A percentile compares a stretch with the other conserved stretches of the same genome.
phyloP scores from a whole-genome alignment of 2,797 vertebrate species.

The Centroberyx gerrardi region DNA sequence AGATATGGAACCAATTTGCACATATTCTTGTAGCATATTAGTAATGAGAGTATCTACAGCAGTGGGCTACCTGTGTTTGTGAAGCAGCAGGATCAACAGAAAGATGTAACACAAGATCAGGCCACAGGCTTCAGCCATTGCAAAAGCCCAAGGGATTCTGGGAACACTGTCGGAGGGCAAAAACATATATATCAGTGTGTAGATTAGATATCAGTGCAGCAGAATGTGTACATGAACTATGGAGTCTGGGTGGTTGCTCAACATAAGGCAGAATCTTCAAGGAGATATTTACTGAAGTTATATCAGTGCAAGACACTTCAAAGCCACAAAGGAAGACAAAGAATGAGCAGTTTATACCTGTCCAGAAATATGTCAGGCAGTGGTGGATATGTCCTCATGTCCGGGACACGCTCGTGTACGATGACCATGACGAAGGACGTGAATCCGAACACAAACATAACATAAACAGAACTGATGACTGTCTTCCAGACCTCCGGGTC shows the following conservation, averaged over 20 bases:
- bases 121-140: conserved; percentile 97
- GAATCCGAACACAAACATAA: conserved; percentile 94
- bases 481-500: conserved; percentile 99
- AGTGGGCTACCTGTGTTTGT: conserved; percentile 93
- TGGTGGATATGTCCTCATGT: conserved; percentile 96
- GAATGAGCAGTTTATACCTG: conserved; percentile 83
- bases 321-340: not conserved
- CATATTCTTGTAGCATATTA: not conserved
- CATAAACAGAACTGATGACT: conserved; percentile 91
- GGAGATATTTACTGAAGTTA: not conserved
- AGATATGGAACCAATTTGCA: not conserved
- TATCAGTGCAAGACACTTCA: conserved; percentile 11
- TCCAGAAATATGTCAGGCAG: conserved; percentile 98
- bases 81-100: conserved; percentile 94
- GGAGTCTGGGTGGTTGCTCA: conserved; percentile 30
- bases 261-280: not conserved
- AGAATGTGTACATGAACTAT: conserved; percentile 34
- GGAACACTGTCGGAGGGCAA: conserved; percentile 87
- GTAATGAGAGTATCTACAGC: not conserved
- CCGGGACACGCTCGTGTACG: conserved; percentile 95
- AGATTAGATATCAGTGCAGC: conserved; percentile 59
- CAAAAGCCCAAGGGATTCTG: conserved; percentile 97
- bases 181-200: conserved; percentile 42
- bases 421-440: conserved; percentile 98
- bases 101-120: conserved; percentile 95